Evolutionary conservation across 2,797 vertebrate genomes (phyloP), one percentile per base, ranked within the genome.

Genomic region (Erethizon dorsatum): DNA sequence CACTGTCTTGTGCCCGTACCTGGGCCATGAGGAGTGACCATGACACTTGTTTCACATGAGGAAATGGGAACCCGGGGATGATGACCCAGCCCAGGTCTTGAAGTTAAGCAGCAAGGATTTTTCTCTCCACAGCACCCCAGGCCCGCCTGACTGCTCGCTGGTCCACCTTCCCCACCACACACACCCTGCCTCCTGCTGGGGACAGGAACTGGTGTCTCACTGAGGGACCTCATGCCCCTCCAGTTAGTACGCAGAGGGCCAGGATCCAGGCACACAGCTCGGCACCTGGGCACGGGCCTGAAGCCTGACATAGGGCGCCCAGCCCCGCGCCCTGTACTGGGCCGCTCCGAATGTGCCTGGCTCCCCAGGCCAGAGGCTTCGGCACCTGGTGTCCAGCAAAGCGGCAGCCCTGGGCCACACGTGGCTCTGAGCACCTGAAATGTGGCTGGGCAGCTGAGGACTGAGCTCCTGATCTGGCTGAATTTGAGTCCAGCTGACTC

Each of bases 191-290:
- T 75, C 22, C 5, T 5, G 1, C 18, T 1, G 0, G 73, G 6
- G 28, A 18, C 5, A 17, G 6, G 2, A 12, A 45, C 4, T 7
- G 22, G n/a, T 11, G 56, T 57, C 2, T 28, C 0, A 3, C 41
- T 9, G 37, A n/a, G 2, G 11, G 26, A 47, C 4, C 69, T 82
- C 77, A 24, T 0, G 12, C 2, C 13, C 56, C 0, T 8, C 17
- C 0, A 5, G 0, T 2, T 0, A 5, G 0, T 4, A 4, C 11
- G 45, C 22, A 33, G 45, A 17, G n/a, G 41, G 14, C 56, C 61
- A 18, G 50, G 57, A 54, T 5, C 2, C 1, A 59, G 73, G 85
- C 0, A 15, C 56, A 28, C 2, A 1, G 83, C 61, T 7, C 31
- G 8, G 41, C 33, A 45, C 18, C 90, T 22, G 41, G 6, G 13